Evolutionary conservation across 92 coral and sea anemone genomes (phyloP).

Genomic region (Heteractis magnifica): DNA sequence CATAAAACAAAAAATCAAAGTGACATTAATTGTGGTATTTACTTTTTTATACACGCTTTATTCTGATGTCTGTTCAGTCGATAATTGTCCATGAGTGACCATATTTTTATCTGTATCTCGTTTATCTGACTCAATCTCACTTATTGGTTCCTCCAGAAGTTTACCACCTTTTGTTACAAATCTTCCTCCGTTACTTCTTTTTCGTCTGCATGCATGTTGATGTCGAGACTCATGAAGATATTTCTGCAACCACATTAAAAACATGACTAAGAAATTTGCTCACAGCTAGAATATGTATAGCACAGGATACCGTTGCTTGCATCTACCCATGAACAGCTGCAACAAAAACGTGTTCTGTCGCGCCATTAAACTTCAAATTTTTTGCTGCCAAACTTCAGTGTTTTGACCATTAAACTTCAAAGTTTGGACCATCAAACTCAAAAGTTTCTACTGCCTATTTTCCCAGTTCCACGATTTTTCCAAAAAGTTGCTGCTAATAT

Average conservation of each 20-base stretch:
- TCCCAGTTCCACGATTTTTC: too few relatives aligned
- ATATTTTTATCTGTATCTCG: conserved; percentile 10
- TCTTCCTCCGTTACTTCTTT: conserved; percentile 95
- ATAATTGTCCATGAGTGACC: conserved; percentile 36
- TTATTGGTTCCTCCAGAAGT: background rate
- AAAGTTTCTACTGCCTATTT: too few relatives aligned
- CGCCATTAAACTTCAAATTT: too few relatives aligned
- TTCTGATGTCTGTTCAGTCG: conserved; percentile 42
- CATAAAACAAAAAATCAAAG: background rate
- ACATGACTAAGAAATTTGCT: too few relatives aligned
- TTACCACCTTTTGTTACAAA: conserved; percentile 81
- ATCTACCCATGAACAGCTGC: too few relatives aligned
- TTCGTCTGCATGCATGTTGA: conserved; percentile 96
- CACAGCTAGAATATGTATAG: background rate
- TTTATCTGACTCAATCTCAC: conserved; percentile 19
- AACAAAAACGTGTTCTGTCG: too few relatives aligned
- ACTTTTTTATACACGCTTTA: conserved; percentile 6
- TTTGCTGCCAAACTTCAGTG: too few relatives aligned
- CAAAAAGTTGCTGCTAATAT: too few relatives aligned
- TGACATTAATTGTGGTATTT: background rate
- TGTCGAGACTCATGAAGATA: conserved; percentile 99
- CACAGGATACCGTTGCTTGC: too few relatives aligned
- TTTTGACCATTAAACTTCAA: too few relatives aligned
- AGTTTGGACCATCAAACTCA: too few relatives aligned
- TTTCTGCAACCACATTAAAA: conserved; percentile 51